These are phyloP conservation scores for Ophiothrix spiculata DNA, from an alignment of 35 echinoderm and acorn worm genomes.

Conservation along the genomic window DNA sequence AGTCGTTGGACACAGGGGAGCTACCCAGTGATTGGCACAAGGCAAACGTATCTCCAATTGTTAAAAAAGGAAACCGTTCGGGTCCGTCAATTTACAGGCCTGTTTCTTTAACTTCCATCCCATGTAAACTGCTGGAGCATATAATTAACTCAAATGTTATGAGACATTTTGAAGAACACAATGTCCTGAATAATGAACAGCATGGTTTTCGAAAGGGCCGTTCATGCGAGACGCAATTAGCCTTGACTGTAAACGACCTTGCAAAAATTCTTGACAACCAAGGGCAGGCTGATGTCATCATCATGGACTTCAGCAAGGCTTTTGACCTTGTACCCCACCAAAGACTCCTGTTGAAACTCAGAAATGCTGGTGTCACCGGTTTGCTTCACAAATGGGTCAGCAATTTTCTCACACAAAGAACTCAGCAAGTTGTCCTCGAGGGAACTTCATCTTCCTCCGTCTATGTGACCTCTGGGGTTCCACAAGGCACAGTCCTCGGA, in stretches of 20 bases:
- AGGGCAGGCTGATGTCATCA: constrained; percentile 31
- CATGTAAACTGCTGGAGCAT: constrained; percentile 50
- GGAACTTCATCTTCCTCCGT: constrained; percentile 20
- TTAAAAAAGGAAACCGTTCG: constrained; percentile 49
- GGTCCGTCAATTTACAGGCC: constrained; percentile 32
- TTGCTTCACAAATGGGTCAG: constrained; percentile 33
- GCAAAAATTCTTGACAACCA: constrained; percentile 35
- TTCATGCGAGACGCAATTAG: constrained; percentile 51
- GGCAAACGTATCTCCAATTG: constrained; percentile 50
- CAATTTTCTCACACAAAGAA: constrained; percentile 35
- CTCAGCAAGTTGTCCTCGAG: constrained; percentile 44
- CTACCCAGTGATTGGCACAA: constrained; percentile 27
- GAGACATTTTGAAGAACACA: constrained; percentile 39
- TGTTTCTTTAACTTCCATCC: constrained; percentile 41
- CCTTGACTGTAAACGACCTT: constrained; percentile 42
- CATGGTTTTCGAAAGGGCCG: constrained; percentile 42
- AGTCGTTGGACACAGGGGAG: constrained; percentile 28
- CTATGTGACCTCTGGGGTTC: constrained; percentile 51
- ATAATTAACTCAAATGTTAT: constrained; percentile 45
- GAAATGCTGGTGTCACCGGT: constrained; percentile 27
- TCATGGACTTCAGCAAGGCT: constrained; percentile 67
- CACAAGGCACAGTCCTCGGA: constrained; percentile 69
- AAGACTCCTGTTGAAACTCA: constrained; percentile 49
- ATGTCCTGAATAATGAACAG: constrained; percentile 29
- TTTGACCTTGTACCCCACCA: constrained; percentile 38